Conservation (phyloP, 2,888 invertebrate genomes). For the Ochlodes sylvanus region DNA sequence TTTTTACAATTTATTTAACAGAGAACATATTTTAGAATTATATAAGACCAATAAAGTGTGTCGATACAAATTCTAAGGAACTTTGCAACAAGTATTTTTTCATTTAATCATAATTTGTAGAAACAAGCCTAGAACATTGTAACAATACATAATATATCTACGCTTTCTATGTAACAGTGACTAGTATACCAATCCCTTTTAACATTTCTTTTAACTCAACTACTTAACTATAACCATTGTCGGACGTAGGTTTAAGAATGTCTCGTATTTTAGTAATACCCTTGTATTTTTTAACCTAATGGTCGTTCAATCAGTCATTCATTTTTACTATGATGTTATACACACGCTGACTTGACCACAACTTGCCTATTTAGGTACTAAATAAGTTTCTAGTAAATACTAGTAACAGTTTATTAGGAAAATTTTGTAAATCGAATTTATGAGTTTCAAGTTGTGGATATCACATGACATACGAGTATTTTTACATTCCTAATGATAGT, state of each 20-base stretch:
- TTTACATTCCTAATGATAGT: background rate
- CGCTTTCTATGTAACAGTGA: conserved; percentile 30
- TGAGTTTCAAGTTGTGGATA: no score
- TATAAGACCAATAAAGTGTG: conserved; percentile 7
- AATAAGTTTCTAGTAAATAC: no score
- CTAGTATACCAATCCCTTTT: conserved; percentile 14
- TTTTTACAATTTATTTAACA: background rate
- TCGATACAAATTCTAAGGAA: conserved; percentile 24
- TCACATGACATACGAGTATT: background rate
- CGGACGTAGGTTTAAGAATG: background rate
- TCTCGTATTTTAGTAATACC: background rate
- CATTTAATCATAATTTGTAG: conserved; percentile 12
- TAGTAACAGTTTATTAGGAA: background rate
- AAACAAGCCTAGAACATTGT: conserved; percentile 30
- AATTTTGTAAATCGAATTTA: background rate
- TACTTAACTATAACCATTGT: conserved; percentile 7
- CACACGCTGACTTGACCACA: background rate
- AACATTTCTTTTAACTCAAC: background rate
- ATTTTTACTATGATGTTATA: no score
- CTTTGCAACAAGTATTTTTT: conserved; percentile 19
- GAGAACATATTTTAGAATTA: background rate
- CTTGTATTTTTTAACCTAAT: background rate
- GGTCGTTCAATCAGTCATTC: no score
- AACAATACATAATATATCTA: conserved; percentile 28
- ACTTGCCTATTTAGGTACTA: background rate